Evolutionary conservation across 35 echinoderm and acorn worm species (phyloP), one percentile per base, ranked within the genome.

Genomic region (Nesometra sesokonis): DNA sequence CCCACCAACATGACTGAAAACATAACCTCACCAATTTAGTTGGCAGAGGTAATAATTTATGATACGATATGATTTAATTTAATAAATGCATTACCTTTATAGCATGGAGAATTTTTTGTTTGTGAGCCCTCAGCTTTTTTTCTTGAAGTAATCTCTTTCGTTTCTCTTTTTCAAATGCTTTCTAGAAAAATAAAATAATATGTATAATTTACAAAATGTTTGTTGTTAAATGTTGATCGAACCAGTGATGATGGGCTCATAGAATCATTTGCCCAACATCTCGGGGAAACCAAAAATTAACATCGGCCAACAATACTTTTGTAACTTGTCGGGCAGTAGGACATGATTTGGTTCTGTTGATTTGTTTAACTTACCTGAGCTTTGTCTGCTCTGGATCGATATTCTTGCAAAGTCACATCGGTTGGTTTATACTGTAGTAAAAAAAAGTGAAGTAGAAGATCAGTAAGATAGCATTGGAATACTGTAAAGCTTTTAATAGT

Each of bases 131-230:
- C 77, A 80, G 35, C 33, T 87, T 87, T 13, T 87, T 87, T 46
- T 87, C 86, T 78, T 87, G 36, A 3, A 87, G 21, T 31, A 80
- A 34, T 40, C 80, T 80, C 29, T 87, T 87, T 29, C 86, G 80
- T 78, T 80, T 87, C 35, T 87, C 86, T 46, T 80, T 87, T 37
- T 87, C 86, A 3, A 78, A 77, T 36, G 39, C 30, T 87, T 87
- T 87, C 86, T 87, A 47, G 29, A 27, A 36, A 40, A 37, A 19
- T 32, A 87, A 29, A 79, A 86, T n/a, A n/a, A n/a, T n/a, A n/a
- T n/a, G n/a, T n/a, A n/a, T n/a, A n/a, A n/a, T 77, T 47, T 0
- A 8, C 30, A 87, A 86, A 15, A 84, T 5, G n/a, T 34, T 13
- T 11, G n/a, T 52, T 35, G 34, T 83, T 35, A 37, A 85, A 78